A percentile compares a stretch with the other conserved stretches of the same genome.
Evolutionary conservation across 2,113 vertebrate genomes (phyloP).

Genomic region (cattle (Bos taurus)): ARS-UCD2.0 NC_037335.1:20165001-20165500

Average conservation of each 20-base stretch:
- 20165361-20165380: neutral
- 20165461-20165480: neutral
- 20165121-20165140: neutral
- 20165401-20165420: neutral
- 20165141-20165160: neutral
- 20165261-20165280: conserved; percentile 25
- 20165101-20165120: conserved; percentile 1
- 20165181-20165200: neutral
- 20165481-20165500: neutral
- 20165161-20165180: neutral
- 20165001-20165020: neutral
- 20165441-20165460: neutral
- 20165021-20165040: neutral
- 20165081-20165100: neutral
- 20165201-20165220: neutral
- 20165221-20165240: neutral
- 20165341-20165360: neutral
- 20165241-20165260: neutral
- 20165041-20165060: neutral
- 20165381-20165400: neutral
- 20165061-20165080: neutral
- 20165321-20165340: neutral
- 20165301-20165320: neutral
- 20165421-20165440: neutral
- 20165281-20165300: neutral